phyloP scores from a whole-genome alignment of 1,140 invertebrate genomes.

The Heliconius himera region DNA sequence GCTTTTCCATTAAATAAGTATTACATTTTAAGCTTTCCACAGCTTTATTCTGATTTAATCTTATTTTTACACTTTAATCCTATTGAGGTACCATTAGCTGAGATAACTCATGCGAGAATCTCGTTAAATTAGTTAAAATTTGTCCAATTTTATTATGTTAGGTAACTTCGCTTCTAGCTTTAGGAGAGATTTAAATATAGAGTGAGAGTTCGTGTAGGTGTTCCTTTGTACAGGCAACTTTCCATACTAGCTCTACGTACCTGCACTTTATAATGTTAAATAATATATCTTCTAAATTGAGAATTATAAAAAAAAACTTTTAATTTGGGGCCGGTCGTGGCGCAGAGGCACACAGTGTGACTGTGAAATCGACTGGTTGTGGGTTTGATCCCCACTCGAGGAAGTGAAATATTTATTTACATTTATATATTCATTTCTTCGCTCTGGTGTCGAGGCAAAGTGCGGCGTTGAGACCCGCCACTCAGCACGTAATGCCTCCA shows the following conservation, averaged over 20 bases:
- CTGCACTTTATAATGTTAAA: not conserved
- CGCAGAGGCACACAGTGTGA: too few relatives aligned
- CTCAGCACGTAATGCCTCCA: too few relatives aligned
- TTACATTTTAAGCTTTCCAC: not conserved
- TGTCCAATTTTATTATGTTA: not conserved
- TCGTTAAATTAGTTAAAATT: not conserved
- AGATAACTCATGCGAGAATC: not conserved
- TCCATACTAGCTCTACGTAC: not conserved
- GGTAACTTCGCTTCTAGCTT: not conserved
- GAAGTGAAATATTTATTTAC: too few relatives aligned
- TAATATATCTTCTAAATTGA: not conserved
- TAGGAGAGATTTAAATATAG: not conserved
- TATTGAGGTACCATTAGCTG: not conserved
- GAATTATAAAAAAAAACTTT: too few relatives aligned
- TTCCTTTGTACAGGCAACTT: not conserved
- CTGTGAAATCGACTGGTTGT: too few relatives aligned
- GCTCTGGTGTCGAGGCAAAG: too few relatives aligned
- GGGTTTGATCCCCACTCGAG: too few relatives aligned
- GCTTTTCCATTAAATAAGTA: conserved; percentile 3
- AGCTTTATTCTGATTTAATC: not conserved
- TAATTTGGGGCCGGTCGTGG: too few relatives aligned
- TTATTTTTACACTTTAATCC: not conserved
- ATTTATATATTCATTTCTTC: too few relatives aligned
- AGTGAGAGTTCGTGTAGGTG: not conserved
- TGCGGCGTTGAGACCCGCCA: too few relatives aligned